phyloP scores from a whole-genome alignment of 92 coral and sea anemone genomes.

The Phenganax subtilis region DNA sequence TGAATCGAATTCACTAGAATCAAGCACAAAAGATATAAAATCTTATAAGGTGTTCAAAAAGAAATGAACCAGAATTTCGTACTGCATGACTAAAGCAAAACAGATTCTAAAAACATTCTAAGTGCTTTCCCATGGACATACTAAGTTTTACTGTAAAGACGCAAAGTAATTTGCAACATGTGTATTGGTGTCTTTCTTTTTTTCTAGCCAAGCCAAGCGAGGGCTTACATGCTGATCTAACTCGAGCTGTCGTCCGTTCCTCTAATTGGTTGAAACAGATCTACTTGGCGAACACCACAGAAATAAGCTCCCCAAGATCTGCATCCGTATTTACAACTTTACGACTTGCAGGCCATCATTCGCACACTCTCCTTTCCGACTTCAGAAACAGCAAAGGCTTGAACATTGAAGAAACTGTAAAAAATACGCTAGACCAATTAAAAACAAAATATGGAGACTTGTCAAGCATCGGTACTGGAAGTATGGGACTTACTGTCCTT shows the following conservation, averaged over 20 bases:
- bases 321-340: conserved; percentile 13
- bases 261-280: conserved; percentile 63
- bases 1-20: too few relatives aligned
- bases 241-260: conserved; percentile 69
- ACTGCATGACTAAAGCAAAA: too few relatives aligned
- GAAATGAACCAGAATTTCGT: too few relatives aligned
- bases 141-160: too few relatives aligned
- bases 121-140: too few relatives aligned
- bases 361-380: not conserved
- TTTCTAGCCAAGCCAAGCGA: not conserved
- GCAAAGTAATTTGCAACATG: too few relatives aligned
- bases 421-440: not conserved
- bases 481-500: not conserved
- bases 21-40: too few relatives aligned
- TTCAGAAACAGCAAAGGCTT: conserved; percentile 3
- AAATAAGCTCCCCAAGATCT: not conserved
- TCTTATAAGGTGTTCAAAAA: too few relatives aligned
- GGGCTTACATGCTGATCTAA: conserved; percentile 56
- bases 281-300: conserved; percentile 36
- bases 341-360: conserved; percentile 19
- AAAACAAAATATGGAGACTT: not conserved
- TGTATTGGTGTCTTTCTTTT: too few relatives aligned
- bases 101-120: too few relatives aligned
- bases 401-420: conserved; percentile 15
- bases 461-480: not conserved